A percentile compares a stretch with the other conserved stretches of the same genome.
Conservation (phyloP, 2,888 invertebrate species). For the Hypolimnas misippus region DNA sequence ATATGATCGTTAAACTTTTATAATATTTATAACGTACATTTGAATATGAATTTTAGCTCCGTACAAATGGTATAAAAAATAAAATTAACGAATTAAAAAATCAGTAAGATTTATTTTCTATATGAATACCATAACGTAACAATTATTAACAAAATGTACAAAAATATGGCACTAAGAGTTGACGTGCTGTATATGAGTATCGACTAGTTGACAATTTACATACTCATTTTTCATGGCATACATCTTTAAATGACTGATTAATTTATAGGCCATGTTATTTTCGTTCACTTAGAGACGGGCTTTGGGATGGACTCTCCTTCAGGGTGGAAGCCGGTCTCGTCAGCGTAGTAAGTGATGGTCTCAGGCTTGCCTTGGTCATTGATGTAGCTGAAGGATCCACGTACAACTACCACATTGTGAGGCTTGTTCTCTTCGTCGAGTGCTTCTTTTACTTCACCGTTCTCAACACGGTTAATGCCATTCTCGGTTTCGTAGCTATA, state of each 20-base stretch:
- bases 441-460: conserved; percentile 66
- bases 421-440: conserved; percentile 85
- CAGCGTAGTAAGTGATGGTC: conserved; percentile 81
- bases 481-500: conserved; percentile 82
- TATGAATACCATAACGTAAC: conserved; percentile 13
- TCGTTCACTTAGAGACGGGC: conserved; percentile 54
- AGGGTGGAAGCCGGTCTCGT: conserved; percentile 86
- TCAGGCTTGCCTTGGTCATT: conserved; percentile 81
- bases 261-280: background rate
- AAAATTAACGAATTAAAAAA: background rate
- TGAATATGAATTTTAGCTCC: too few species aligned
- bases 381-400: conserved; percentile 84
- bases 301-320: conserved; percentile 86
- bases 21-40: too few species aligned
- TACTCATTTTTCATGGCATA: conserved; percentile 21
- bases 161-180: conserved; percentile 24
- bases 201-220: conserved; percentile 20
- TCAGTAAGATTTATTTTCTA: conserved; percentile 17
- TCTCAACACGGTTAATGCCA: conserved; percentile 79
- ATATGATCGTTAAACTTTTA: too few species aligned
- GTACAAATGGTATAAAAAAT: too few species aligned
- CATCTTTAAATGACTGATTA: background rate
- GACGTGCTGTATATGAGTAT: conserved; percentile 21
- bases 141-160: conserved; percentile 22
- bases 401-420: conserved; percentile 80